Percentiles rank a stretch among this genome's conserved stretches.
Conservation (phyloP, 2,888 invertebrate species). For the Ommatoiulus sabulosus region DNA sequence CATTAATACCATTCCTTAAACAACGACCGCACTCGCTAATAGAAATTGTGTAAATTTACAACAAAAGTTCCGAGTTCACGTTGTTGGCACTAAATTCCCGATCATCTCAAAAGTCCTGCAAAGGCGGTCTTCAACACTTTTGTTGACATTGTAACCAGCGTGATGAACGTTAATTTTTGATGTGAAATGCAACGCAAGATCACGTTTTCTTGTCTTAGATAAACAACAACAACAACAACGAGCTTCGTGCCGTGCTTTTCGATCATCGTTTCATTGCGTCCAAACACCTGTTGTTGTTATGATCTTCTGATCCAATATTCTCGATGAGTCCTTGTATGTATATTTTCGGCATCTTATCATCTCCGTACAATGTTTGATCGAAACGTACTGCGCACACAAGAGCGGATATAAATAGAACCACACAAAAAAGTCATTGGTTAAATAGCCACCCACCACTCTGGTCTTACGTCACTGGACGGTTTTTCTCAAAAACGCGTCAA, state of each 20-base stretch:
- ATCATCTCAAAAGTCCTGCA: no score
- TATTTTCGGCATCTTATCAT: neutral
- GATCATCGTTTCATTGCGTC: neutral
- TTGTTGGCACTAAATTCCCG: no score
- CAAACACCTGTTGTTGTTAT: neutral
- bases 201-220: no score
- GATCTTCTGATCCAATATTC: neutral
- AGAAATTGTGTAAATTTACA: no score
- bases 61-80: no score
- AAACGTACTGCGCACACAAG: neutral
- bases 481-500: neutral
- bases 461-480: neutral
- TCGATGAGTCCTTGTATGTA: neutral
- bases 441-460: neutral
- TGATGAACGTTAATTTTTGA: no score
- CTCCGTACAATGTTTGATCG: neutral
- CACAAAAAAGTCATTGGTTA: neutral
- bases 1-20: no score
- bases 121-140: no score
- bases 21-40: no score
- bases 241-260: neutral
- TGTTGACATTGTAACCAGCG: no score
- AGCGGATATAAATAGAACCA: neutral
- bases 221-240: no score
- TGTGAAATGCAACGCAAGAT: no score